A percentile compares a stretch with the other conserved stretches of the same genome.
phyloP scores from a whole-genome alignment of 2,797 vertebrate species.

The Crax fasciolata region DNA sequence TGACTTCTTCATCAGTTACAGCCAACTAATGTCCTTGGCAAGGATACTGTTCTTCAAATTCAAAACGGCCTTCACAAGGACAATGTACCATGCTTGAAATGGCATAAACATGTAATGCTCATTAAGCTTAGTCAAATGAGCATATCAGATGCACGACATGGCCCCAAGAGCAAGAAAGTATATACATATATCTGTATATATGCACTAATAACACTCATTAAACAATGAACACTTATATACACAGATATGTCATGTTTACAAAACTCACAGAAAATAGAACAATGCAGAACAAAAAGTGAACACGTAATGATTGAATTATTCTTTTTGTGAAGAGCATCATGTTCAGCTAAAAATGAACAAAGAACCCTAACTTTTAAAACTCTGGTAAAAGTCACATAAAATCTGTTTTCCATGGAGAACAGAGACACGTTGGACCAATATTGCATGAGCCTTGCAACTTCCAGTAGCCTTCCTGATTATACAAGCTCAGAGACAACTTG shows the following conservation, averaged over 20 bases:
- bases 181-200: slow-evolving; percentile 42
- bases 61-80: slow-evolving; percentile 69
- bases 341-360: background rate
- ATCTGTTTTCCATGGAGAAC: background rate
- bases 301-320: background rate
- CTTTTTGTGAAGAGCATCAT: slow-evolving; percentile 2
- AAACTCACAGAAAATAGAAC: slow-evolving; percentile 40
- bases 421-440: background rate
- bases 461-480: background rate
- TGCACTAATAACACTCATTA: background rate
- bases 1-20: slow-evolving; percentile 64
- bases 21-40: slow-evolving; percentile 64
- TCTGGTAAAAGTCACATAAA: background rate
- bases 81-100: slow-evolving; percentile 53
- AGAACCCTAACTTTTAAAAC: background rate
- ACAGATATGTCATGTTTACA: slow-evolving; percentile 40
- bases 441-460: background rate
- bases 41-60: slow-evolving; percentile 58
- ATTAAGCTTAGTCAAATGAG: slow-evolving; percentile 57
- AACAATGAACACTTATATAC: slow-evolving; percentile 27
- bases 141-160: slow-evolving; percentile 45
- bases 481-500: background rate
- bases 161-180: slow-evolving; percentile 55
- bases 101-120: slow-evolving; percentile 51
- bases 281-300: slow-evolving; percentile 52